A percentile compares a stretch with the other conserved stretches of the same genome.
Conservation (phyloP, 2,888 invertebrate species). For the Chesias legatella region DNA sequence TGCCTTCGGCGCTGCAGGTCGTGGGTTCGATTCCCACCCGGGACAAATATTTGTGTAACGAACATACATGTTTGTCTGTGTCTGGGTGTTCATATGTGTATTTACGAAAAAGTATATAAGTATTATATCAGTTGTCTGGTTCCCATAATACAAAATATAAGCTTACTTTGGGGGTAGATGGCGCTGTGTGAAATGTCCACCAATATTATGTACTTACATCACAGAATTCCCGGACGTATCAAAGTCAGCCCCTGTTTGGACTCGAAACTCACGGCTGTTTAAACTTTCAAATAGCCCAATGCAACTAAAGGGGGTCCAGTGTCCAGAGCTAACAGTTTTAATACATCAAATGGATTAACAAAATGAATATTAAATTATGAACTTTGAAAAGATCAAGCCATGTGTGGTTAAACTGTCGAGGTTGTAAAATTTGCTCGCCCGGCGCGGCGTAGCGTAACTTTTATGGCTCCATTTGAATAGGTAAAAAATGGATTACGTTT, state of each 20-base stretch:
- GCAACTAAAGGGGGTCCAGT: conserved; percentile 61
- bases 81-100: too few species aligned
- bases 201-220: too few species aligned
- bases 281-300: conserved; percentile 71
- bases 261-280: conserved; percentile 51
- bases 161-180: too few species aligned
- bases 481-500: conserved; percentile 12
- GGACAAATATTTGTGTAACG: too few species aligned
- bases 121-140: too few species aligned
- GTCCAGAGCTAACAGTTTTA: conserved; percentile 50
- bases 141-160: too few species aligned
- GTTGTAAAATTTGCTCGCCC: conserved; percentile 6
- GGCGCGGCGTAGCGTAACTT: conserved; percentile 3
- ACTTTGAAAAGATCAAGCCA: conserved; percentile 15
- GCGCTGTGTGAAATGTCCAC: too few species aligned
- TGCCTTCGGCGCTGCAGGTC: too few species aligned
- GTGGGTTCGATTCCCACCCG: too few species aligned
- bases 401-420: conserved; percentile 17
- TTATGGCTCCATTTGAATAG: conserved; percentile 5
- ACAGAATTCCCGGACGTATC: conserved; percentile 42
- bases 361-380: conserved; percentile 37
- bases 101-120: too few species aligned
- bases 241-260: conserved; percentile 56
- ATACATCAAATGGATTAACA: conserved; percentile 34
- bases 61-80: too few species aligned